phyloP scores from a whole-genome alignment of 2,888 invertebrate genomes.

The Dichetophora obliterata region DNA sequence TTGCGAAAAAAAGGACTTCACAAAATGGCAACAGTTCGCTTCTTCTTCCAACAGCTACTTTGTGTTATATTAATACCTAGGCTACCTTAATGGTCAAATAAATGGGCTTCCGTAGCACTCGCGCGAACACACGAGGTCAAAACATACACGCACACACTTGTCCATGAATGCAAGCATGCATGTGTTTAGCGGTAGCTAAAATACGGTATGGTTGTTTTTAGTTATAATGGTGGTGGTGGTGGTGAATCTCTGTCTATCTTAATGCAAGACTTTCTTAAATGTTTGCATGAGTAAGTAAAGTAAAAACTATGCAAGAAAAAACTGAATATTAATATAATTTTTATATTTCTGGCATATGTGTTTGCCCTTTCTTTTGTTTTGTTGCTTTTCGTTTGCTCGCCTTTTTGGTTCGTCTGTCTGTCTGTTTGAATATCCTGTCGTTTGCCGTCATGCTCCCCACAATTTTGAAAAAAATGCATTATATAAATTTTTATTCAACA shows the following conservation, averaged over 20 bases:
- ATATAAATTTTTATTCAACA: slow-evolving; percentile 44
- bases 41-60: neutral
- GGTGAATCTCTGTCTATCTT: slow-evolving; percentile 6
- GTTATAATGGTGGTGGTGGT: neutral
- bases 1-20: slow-evolving; percentile 4
- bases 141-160: neutral
- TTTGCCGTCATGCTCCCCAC: neutral
- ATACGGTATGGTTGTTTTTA: no score
- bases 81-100: slow-evolving; percentile 43
- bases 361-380: slow-evolving; percentile 25
- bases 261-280: slow-evolving; percentile 28
- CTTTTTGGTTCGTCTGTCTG: neutral
- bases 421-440: neutral
- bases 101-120: slow-evolving; percentile 37
- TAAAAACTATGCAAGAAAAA: slow-evolving; percentile 38
- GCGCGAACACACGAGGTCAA: neutral
- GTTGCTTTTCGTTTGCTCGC: neutral
- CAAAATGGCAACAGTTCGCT: neutral
- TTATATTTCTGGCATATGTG: slow-evolving; percentile 52
- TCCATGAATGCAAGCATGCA: neutral
- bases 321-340: slow-evolving; percentile 65
- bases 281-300: slow-evolving; percentile 45
- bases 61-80: slow-evolving; percentile 30
- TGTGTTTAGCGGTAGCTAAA: no score
- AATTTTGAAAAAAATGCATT: slow-evolving; percentile 45